Percentiles rank a stretch among this genome's conserved stretches.
Evolutionary conservation across 2,888 invertebrate species (phyloP).

Genomic region (Aleiodes leptofemur): DNA sequence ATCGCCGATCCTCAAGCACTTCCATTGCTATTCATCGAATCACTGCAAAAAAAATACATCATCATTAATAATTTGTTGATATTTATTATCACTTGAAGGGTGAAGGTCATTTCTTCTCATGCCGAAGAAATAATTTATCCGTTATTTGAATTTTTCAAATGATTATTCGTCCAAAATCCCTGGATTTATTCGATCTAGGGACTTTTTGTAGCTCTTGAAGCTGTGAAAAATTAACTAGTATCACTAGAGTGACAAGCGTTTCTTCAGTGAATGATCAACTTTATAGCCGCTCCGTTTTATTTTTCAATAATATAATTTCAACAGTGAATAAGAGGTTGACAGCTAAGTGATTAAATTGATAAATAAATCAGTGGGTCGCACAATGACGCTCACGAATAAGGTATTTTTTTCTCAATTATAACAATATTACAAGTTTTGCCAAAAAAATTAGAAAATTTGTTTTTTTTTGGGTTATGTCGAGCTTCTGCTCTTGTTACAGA

Average conservation of each 20-base stretch:
- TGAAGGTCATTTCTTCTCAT: slow-evolving; percentile 8
- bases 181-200: slow-evolving; percentile 6
- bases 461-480: slow-evolving; percentile 31
- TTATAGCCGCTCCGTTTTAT: slow-evolving; percentile 5
- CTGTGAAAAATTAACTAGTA: slow-evolving; percentile 12
- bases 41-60: background rate
- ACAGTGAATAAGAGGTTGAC: background rate
- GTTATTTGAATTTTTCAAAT: slow-evolving; percentile 7
- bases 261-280: slow-evolving; percentile 39
- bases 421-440: slow-evolving; percentile 17
- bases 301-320: background rate
- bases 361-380: slow-evolving; percentile 48
- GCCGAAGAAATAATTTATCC: background rate
- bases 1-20: background rate
- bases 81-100: slow-evolving; percentile 33
- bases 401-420: slow-evolving; percentile 53
- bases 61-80: slow-evolving; percentile 9
- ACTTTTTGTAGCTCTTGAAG: slow-evolving; percentile 1
- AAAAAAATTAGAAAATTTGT: slow-evolving; percentile 8
- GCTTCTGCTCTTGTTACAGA: slow-evolving; percentile 73
- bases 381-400: slow-evolving; percentile 72
- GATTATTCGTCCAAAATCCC: background rate
- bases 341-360: background rate
- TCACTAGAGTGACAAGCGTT: slow-evolving; percentile 54
- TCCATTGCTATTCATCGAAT: background rate